A percentile compares a stretch with the other conserved stretches of the same genome.
Conservation (phyloP, 2,888 invertebrate genomes). For the Perizoma flavofasciatum region DNA sequence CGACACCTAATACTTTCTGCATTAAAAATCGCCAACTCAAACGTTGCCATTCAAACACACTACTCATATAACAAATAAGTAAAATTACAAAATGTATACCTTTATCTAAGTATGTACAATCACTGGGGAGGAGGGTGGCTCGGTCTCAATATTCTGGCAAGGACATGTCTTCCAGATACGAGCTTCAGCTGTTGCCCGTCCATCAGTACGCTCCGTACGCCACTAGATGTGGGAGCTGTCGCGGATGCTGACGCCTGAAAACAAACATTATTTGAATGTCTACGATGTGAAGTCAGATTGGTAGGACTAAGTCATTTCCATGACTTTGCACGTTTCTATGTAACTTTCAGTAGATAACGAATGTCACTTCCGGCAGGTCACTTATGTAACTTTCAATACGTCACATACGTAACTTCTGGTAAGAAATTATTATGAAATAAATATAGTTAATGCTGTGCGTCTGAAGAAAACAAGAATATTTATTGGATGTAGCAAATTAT, state of each 20-base stretch:
- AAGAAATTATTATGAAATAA: too few relatives aligned
- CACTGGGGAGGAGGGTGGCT: slow-evolving; percentile 67
- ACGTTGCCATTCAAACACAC: slow-evolving; percentile 7
- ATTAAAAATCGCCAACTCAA: slow-evolving; percentile 1
- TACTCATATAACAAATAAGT: slow-evolving; percentile 1
- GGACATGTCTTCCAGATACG: slow-evolving; percentile 73
- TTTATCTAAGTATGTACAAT: slow-evolving; percentile 23
- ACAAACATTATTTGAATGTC: background rate
- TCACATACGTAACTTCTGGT: too few relatives aligned
- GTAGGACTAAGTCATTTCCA: too few relatives aligned
- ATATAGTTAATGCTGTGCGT: too few relatives aligned
- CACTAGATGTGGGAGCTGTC: slow-evolving; percentile 55
- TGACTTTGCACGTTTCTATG: too few relatives aligned
- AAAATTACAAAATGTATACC: slow-evolving; percentile 33
- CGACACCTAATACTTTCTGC: slow-evolving; percentile 7
- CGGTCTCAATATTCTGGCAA: slow-evolving; percentile 70
- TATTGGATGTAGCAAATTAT: too few relatives aligned
- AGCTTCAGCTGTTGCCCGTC: slow-evolving; percentile 76
- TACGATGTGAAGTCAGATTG: too few relatives aligned
- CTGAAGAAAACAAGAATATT: too few relatives aligned
- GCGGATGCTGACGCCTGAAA: slow-evolving; percentile 52
- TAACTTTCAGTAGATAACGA: too few relatives aligned
- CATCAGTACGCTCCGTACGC: slow-evolving; percentile 73
- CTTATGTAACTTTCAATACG: too few relatives aligned
- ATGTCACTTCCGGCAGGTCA: too few relatives aligned